These are phyloP conservation scores for Trimorus sp. DNA, from an alignment of 2,888 invertebrate genomes.

Conservation along the genomic window DNA sequence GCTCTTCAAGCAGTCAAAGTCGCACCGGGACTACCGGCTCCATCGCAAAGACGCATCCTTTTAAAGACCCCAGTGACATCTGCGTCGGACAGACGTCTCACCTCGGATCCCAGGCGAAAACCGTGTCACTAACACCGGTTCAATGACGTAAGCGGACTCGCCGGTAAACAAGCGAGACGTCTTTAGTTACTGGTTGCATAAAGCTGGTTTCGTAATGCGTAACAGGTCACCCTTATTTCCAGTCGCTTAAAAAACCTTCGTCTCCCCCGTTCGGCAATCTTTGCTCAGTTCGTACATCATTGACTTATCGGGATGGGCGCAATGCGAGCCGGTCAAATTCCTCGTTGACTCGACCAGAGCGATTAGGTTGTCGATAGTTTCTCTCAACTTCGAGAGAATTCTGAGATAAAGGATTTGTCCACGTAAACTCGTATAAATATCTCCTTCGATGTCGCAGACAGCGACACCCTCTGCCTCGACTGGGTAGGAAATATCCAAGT, in stretches of 20 bases:
- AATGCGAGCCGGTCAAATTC: constrained; percentile 12
- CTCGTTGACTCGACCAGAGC: constrained; percentile 41
- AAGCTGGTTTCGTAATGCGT: neutral
- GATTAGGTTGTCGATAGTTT: constrained; percentile 21
- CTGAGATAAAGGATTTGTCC: constrained; percentile 45
- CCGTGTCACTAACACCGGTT: constrained; percentile 40
- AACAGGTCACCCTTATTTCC: neutral
- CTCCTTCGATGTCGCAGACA: constrained; percentile 4
- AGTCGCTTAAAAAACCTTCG: neutral
- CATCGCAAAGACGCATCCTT: too few species aligned
- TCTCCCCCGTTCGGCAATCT: neutral
- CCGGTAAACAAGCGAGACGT: neutral
- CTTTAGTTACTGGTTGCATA: neutral
- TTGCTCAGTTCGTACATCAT: constrained; percentile 28
- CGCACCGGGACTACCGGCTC: too few species aligned
- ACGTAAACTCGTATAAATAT: neutral
- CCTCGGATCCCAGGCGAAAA: too few species aligned
- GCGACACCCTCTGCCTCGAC: neutral
- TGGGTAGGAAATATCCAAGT: too few species aligned
- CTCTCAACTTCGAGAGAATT: constrained; percentile 40
- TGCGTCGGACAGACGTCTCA: too few species aligned
- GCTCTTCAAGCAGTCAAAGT: too few species aligned
- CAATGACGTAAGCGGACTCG: neutral
- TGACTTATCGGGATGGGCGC: constrained; percentile 27
- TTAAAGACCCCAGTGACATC: too few species aligned